A percentile compares a stretch with the other conserved stretches of the same genome.
Evolutionary conservation across 2,797 vertebrate species (phyloP).

Genomic region (Scomberomorus guttatus): DNA sequence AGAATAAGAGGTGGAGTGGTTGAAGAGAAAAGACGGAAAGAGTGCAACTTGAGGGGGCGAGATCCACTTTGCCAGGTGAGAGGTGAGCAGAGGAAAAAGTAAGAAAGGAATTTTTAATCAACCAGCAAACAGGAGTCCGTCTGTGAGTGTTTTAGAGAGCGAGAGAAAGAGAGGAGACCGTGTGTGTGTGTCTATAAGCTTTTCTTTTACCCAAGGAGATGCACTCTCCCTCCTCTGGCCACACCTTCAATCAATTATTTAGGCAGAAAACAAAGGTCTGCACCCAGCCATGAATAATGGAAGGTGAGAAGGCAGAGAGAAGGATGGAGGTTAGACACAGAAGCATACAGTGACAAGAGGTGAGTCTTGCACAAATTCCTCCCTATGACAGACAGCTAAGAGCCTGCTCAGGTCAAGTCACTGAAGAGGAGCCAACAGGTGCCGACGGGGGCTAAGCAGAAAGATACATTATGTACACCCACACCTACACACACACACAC

Average conservation of each 20-base stretch:
- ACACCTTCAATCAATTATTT: conserved; percentile 82
- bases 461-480: conserved; percentile 7
- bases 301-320: conserved; percentile 73
- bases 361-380: conserved; percentile 57
- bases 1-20: conserved; percentile 16
- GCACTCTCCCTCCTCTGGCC: conserved; percentile 61
- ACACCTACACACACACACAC: conserved; percentile 3
- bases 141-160: conserved; percentile 48
- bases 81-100: conserved; percentile 59
- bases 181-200: conserved; percentile 28
- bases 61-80: conserved; percentile 63
- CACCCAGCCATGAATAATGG: conserved; percentile 80
- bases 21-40: conserved; percentile 17
- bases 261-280: conserved; percentile 82
- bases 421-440: conserved; percentile 62
- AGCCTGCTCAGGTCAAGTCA: conserved; percentile 54
- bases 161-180: conserved; percentile 30
- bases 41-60: conserved; percentile 38
- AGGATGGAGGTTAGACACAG: conserved; percentile 71
- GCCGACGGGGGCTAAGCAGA: conserved; percentile 23
- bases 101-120: conserved; percentile 67
- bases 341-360: conserved; percentile 63
- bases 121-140: conserved; percentile 9
- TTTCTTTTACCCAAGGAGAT: conserved; percentile 56
- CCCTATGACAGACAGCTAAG: conserved; percentile 65